A percentile compares a stretch with the other conserved stretches of the same genome.
phyloP scores from a whole-genome alignment of 2,113 vertebrate species.

The Casuarius casuarius region DNA sequence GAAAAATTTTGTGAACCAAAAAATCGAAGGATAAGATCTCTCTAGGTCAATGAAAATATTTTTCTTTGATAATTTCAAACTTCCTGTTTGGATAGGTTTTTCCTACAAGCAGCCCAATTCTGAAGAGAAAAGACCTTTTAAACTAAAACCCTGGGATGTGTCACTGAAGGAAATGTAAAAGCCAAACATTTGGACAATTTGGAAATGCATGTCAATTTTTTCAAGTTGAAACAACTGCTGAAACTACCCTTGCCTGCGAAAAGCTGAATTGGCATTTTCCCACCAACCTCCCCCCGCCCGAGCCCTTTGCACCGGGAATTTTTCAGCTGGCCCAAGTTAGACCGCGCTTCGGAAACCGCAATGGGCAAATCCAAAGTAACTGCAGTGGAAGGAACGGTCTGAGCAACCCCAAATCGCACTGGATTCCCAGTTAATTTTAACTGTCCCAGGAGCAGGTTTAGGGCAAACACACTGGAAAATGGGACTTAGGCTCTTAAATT shows the following conservation, averaged over 20 bases:
- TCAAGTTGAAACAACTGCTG: background rate
- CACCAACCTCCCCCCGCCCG: background rate
- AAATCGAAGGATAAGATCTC: slow-evolving; percentile 32
- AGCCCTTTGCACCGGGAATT: background rate
- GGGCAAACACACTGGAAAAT: background rate
- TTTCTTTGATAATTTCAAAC: slow-evolving; percentile 62
- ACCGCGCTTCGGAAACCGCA: background rate
- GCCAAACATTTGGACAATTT: slow-evolving; percentile 28
- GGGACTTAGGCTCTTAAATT: background rate
- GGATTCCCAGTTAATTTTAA: background rate
- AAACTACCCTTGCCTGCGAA: background rate
- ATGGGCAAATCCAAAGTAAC: background rate
- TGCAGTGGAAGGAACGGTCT: background rate
- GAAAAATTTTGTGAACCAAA: slow-evolving; percentile 32
- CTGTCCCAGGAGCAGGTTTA: background rate
- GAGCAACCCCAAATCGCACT: background rate
- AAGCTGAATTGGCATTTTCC: background rate
- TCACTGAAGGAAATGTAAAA: slow-evolving; percentile 47
- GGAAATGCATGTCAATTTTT: background rate
- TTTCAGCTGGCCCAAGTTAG: background rate
- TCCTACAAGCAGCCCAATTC: background rate
- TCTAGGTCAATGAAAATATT: slow-evolving; percentile 64
- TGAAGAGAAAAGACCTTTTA: slow-evolving; percentile 55
- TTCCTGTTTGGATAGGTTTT: slow-evolving; percentile 54
- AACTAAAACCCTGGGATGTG: slow-evolving; percentile 45